Evolutionary conservation across 2,888 invertebrate genomes (phyloP), one percentile per base, ranked within the genome.

Genomic region (Patella caerulea): DNA sequence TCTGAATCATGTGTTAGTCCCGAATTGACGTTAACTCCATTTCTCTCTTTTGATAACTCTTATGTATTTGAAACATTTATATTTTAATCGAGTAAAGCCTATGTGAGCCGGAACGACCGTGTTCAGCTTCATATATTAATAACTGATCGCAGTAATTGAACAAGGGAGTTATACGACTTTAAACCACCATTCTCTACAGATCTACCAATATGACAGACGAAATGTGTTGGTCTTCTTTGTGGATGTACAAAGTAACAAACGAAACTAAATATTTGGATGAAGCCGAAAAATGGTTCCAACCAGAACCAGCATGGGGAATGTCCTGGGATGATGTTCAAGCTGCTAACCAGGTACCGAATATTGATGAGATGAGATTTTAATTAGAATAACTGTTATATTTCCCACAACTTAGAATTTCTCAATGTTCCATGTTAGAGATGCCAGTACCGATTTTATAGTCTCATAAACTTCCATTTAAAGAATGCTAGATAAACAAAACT

Each of bases 161-260:
- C 34, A 34, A 34, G 0, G 34, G 5, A 34, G 34, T 34, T 34
- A 5, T 7, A 34, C 45, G 9, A 45, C 9, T 45, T 9, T 45
- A 45, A 45, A 45, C 9, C 45, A 45, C 9, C 9, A 45, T 56
- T 4, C 15, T 45, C 9, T 53, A 34, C 54, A 79, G 79, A 65
- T 79, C 79, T 3, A 72, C 59, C 52, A 79, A 79, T 73, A 72
- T 69, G 52, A 77, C 79, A 5, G 89, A 89, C 75, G 89, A 90
- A 77, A 80, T 88, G 59, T 83, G 84, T n/a, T 89, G 88, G 88
- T 88, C 85, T 4, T 89, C 83, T 0, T 79, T 81, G 3, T 90
- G 90, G 90, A 76, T 90, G 75, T 85, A 86, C 78, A 83, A 82
- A 71, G 90, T 89, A 1, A 89, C 89, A 5, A 80, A 82, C 2